phyloP scores from a whole-genome alignment of 2,888 invertebrate species.

The Erynnis tages region DNA sequence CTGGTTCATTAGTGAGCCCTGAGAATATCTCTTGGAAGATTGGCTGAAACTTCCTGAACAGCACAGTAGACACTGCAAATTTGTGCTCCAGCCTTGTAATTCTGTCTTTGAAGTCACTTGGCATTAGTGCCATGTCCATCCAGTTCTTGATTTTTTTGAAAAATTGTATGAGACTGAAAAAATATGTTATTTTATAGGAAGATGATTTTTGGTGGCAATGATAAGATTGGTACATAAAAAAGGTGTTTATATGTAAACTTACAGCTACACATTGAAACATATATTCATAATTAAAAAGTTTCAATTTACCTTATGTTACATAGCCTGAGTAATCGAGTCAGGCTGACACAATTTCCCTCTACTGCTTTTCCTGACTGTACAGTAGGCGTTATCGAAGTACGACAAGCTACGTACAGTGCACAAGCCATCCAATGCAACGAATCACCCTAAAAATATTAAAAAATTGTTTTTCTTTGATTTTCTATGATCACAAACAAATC shows the following conservation, averaged over 20 bases:
- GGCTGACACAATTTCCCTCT: constrained; percentile 94
- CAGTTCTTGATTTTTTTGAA: constrained; percentile 97
- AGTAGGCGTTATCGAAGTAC: constrained; percentile 89
- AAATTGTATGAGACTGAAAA: constrained; percentile 92
- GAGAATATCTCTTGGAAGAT: constrained; percentile 94
- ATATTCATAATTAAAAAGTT: no score
- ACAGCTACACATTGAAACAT: neutral
- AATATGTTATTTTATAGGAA: no score
- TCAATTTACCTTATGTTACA: constrained; percentile 93
- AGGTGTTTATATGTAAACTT: neutral
- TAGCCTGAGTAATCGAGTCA: constrained; percentile 92
- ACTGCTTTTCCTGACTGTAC: constrained; percentile 88
- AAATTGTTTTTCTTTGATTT: neutral
- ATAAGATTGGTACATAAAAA: no score
- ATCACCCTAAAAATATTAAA: constrained; percentile 86
- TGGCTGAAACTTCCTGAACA: constrained; percentile 94
- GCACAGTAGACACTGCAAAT: constrained; percentile 96
- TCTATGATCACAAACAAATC: neutral
- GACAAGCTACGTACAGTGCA: constrained; percentile 94
- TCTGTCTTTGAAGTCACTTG: constrained; percentile 90
- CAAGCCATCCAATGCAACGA: constrained; percentile 96
- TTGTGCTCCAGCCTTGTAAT: constrained; percentile 93
- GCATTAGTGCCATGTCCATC: constrained; percentile 96
- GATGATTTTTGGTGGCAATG: no score
- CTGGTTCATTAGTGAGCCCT: constrained; percentile 80